Base-by-base conservation (phyloP, 2,888 invertebrate genomes). In the Lepetodrilus schrolli region DNA sequence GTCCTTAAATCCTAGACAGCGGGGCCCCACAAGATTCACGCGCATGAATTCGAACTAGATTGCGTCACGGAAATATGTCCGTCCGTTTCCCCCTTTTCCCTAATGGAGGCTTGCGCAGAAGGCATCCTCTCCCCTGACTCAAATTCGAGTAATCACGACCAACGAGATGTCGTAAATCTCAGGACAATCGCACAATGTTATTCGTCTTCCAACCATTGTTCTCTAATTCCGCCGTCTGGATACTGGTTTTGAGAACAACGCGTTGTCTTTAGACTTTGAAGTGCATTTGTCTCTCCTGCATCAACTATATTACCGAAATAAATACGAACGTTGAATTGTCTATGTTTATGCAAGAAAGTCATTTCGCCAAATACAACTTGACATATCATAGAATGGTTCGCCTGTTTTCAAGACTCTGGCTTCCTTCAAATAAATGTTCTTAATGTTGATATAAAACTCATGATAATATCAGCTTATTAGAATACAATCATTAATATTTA, bases 1-100 rank as follows among this genome's bases (percentile, higher is more conserved):
- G 58, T 58, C 58, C 17, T 58, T 58, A 58, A 58, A 58, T 58
- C 58, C 34, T 58, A 26, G 43, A 58, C 58, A 58, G 34, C 34
- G 34, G 58, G 30, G 34, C 34, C 58, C n/a, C 58, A 17, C n/a
- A 23, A 58, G 58, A 3, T 5, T 30, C 58, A 58, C 30, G 34
- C 58, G 17, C 58, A 5, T 30, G 34, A 34, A 30, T 58, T 58
- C 34, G 34, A 58, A 58, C 58, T 17, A 30, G 58, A 34, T 58
- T 58, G 58, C 58, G 58, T 58, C 58, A 58, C 30, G 7, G 30
- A 34, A 30, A 30, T 26, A 58, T 58, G 26, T 13, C 43, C 17
- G 43, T 43, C 43, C 43, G n/a, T 43, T 38, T 43, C 43, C 43
- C 43, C 43, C 4, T n/a, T n/a, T n/a, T 21, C 20, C 17, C 58